These are phyloP conservation scores for Tachystola acroxantha DNA, from an alignment of 2,888 invertebrate genomes.

Conservation along the genomic window DNA sequence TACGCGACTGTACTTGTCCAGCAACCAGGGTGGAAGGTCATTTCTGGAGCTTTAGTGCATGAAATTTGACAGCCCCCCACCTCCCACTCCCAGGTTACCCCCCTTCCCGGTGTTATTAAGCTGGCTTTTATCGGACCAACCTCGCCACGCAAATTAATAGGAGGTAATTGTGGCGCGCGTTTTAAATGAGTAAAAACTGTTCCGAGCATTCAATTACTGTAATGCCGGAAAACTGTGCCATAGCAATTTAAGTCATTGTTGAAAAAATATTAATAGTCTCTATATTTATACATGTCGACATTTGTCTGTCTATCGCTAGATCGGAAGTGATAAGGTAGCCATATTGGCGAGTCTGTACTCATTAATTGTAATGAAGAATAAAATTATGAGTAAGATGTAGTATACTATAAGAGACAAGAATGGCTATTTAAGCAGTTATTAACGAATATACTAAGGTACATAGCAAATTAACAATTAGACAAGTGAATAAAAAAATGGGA, in stretches of 20 bases:
- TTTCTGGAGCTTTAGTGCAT: constrained; percentile 53
- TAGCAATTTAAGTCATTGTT: too few relatives aligned
- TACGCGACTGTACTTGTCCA: constrained; percentile 41
- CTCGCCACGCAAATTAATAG: constrained; percentile 47
- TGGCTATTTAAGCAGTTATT: too few relatives aligned
- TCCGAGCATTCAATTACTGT: constrained; percentile 30
- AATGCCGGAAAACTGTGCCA: constrained; percentile 20
- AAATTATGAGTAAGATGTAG: too few relatives aligned
- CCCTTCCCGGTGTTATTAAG: constrained; percentile 37
- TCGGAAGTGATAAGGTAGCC: too few relatives aligned
- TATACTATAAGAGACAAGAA: too few relatives aligned
- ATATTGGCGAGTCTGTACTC: too few relatives aligned
- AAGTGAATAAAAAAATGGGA: too few relatives aligned
- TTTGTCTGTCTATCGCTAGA: too few relatives aligned
- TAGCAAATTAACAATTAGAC: too few relatives aligned
- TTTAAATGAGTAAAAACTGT: constrained; percentile 44
- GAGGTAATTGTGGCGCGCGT: constrained; percentile 36
- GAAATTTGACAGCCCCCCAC: constrained; percentile 55
- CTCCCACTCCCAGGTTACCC: constrained; percentile 20
- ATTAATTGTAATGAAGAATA: too few relatives aligned
- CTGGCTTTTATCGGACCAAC: constrained; percentile 48
- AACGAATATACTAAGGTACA: too few relatives aligned
- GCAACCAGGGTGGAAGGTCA: constrained; percentile 38
- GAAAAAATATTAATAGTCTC: constrained; percentile 9
- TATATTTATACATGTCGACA: too few relatives aligned